Evolutionary conservation across 2,113 vertebrate species (phyloP).

Genomic region (Zosterops japonicus): DNA sequence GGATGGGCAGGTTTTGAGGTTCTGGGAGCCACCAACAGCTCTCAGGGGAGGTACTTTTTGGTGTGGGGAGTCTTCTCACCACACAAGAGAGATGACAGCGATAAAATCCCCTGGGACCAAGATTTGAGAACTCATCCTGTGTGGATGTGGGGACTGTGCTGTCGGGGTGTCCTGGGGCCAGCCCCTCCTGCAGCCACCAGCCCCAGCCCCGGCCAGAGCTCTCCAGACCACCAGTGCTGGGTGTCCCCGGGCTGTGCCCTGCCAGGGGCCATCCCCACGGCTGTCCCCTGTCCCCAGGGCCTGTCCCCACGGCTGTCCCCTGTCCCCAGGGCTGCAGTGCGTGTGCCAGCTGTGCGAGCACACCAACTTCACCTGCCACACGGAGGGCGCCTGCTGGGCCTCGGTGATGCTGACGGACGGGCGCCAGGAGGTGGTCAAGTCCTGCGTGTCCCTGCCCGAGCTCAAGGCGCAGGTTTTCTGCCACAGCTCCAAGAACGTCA

Average conservation of each 20-base stretch:
- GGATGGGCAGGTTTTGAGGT: accelerated
- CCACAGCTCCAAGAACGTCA: conserved; percentile 89
- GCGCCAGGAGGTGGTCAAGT: conserved; percentile 86
- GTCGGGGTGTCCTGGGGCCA: accelerated
- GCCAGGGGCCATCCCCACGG: accelerated
- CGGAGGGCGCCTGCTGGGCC: conserved; percentile 92
- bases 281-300: not conserved
- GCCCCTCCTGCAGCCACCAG: not conserved
- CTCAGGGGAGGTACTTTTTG: not conserved
- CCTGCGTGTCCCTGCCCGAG: conserved; percentile 87
- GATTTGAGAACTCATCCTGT: accelerated
- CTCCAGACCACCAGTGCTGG: no score
- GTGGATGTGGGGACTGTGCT: not conserved
- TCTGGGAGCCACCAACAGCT: not conserved
- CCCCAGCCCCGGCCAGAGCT: accelerated
- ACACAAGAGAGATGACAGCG: accelerated
- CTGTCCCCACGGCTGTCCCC: not conserved
- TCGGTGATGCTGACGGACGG: conserved; percentile 92
- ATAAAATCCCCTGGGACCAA: accelerated
- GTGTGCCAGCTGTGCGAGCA: conserved; percentile 89
- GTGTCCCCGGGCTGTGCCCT: accelerated
- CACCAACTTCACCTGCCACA: conserved; percentile 91
- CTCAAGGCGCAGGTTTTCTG: conserved; percentile 93
- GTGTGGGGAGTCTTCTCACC: not conserved
- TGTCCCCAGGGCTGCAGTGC: conserved; percentile 85